Conservation (phyloP, 53 echinoderm and acorn worm species). For the Zoroaster sp. region DNA sequence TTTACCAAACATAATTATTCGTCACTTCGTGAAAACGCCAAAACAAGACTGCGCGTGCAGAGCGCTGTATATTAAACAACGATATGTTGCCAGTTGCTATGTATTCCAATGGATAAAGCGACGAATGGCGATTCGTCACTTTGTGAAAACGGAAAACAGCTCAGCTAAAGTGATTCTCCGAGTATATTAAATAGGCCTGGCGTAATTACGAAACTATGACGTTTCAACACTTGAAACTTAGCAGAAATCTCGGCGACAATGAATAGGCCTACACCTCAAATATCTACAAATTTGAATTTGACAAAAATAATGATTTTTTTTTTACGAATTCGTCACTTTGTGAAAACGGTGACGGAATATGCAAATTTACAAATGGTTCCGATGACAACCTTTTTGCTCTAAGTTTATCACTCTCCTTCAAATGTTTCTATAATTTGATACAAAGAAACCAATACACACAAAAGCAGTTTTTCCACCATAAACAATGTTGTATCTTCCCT, state of each 20-base stretch:
- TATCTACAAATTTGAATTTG: neutral
- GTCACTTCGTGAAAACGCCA: no score
- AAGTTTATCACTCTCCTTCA: no score
- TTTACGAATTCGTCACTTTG: neutral
- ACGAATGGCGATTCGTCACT: neutral
- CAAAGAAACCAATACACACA: no score
- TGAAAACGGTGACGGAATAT: no score
- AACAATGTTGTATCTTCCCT: no score
- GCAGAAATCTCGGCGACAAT: neutral
- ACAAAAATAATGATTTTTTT: neutral
- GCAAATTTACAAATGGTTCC: no score
- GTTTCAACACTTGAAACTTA: neutral
- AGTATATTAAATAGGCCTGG: neutral
- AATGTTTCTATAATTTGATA: no score
- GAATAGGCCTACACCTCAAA: neutral
- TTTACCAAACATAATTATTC: no score
- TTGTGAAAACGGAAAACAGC: neutral
- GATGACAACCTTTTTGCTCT: no score
- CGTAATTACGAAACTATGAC: neutral
- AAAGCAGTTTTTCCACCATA: no score
- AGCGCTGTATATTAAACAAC: no score
- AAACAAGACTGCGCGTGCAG: no score
- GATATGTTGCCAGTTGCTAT: neutral
- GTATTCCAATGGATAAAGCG: neutral
- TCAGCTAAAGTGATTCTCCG: neutral